These are phyloP conservation scores for Vipera ursinii DNA, from an alignment of 2,797 vertebrate species.

Conservation along the genomic window DNA sequence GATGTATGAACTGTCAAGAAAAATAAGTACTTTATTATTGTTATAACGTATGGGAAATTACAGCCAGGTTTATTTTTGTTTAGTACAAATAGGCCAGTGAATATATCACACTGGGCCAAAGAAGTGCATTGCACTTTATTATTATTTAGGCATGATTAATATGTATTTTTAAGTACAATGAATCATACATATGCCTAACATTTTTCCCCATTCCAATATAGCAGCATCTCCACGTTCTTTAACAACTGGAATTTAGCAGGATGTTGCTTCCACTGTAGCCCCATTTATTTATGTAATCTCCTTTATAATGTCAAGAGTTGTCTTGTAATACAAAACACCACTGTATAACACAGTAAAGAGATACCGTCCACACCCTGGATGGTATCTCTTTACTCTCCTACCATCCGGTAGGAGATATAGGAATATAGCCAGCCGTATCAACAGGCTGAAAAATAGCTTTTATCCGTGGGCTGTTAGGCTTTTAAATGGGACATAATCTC, in stretches of 20 bases:
- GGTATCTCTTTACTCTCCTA: too few relatives aligned
- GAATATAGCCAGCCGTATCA: too few relatives aligned
- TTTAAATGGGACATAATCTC: too few relatives aligned
- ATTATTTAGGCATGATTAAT: slow-evolving; percentile 7
- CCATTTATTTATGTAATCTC: neutral
- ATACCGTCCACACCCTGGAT: too few relatives aligned
- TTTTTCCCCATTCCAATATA: neutral
- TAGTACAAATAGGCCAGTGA: neutral
- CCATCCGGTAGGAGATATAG: too few relatives aligned
- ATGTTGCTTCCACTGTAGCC: neutral
- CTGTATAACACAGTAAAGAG: neutral
- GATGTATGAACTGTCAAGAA: neutral
- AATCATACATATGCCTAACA: neutral
- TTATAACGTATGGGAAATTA: neutral
- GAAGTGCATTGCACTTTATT: neutral
- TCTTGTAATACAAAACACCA: neutral
- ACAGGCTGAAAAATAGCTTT: too few relatives aligned
- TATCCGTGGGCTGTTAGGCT: too few relatives aligned
- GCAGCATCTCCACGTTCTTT: neutral
- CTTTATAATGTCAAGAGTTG: neutral
- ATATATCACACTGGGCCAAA: neutral
- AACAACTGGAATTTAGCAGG: neutral
- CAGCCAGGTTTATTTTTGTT: neutral
- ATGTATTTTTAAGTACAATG: neutral
- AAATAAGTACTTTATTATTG: neutral